phyloP scores from a whole-genome alignment of 2,113 vertebrate species.

The Capreolus pygargus region DNA sequence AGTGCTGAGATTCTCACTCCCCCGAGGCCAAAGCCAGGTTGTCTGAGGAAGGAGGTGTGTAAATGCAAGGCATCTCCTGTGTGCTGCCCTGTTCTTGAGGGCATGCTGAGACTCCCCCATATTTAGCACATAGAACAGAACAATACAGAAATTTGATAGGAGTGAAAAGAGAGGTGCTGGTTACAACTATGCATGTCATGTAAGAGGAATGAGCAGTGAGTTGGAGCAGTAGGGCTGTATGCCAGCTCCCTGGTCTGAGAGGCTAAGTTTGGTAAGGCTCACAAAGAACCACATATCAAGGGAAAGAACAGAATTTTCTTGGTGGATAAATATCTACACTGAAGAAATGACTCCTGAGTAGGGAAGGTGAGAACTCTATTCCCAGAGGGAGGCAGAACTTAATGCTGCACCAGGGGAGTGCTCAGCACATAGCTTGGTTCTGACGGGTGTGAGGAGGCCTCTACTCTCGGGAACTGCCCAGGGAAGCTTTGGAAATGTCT shows the following conservation, averaged over 20 bases:
- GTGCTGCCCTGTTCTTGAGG: background rate
- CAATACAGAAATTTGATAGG: background rate
- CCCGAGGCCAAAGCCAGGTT: background rate
- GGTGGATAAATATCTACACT: no score
- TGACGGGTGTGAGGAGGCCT: fast-evolving
- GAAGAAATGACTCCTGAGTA: no score
- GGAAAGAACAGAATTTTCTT: background rate
- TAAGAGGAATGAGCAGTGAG: background rate
- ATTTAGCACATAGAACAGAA: background rate
- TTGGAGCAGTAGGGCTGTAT: background rate
- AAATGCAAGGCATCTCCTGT: fast-evolving
- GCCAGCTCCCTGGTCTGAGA: fast-evolving
- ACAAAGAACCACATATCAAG: background rate
- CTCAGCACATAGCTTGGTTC: no score
- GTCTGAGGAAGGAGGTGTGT: background rate
- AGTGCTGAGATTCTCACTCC: background rate
- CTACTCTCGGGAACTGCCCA: background rate
- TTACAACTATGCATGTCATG: background rate
- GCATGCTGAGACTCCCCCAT: background rate
- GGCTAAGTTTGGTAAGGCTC: fast-evolving
- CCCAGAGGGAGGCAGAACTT: fast-evolving
- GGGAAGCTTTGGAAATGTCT: background rate
- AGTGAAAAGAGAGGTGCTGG: background rate
- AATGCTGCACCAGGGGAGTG: background rate
- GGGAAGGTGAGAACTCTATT: background rate